These are phyloP conservation scores for Indicator indicator DNA, from an alignment of 2,113 vertebrate species.

Conservation along the genomic window DNA sequence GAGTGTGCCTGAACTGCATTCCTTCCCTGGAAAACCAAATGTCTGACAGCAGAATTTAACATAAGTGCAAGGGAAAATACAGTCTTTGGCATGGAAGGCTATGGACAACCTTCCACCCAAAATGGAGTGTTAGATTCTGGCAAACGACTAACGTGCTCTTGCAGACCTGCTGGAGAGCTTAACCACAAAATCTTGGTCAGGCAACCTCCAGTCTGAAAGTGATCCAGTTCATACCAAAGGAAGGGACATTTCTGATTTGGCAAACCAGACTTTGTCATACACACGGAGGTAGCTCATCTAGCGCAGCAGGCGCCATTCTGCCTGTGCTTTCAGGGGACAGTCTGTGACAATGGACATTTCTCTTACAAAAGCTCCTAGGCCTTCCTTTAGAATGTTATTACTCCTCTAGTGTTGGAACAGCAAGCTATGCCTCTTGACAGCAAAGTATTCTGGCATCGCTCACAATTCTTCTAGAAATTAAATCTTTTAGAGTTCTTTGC, in stretches of 20 bases:
- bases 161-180: not conserved
- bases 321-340: too few species aligned
- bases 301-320: not conserved
- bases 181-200: not conserved
- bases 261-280: not conserved
- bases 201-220: not conserved
- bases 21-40: not conserved
- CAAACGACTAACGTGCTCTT: not conserved
- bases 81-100: too few species aligned
- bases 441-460: not conserved
- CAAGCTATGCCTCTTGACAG: conserved; percentile 8
- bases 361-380: not conserved
- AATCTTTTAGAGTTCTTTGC: not conserved
- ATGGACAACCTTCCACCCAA: not conserved
- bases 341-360: not conserved
- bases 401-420: not conserved
- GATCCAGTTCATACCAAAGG: not conserved
- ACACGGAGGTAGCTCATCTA: not conserved
- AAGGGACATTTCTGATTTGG: not conserved
- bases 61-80: not conserved
- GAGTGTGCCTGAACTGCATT: not conserved
- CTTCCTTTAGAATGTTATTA: not conserved
- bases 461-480: not conserved
- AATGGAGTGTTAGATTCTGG: not conserved
- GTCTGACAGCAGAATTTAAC: not conserved